phyloP scores from a whole-genome alignment of 1,140 invertebrate species.

The Conopomorpha cramerella region DNA sequence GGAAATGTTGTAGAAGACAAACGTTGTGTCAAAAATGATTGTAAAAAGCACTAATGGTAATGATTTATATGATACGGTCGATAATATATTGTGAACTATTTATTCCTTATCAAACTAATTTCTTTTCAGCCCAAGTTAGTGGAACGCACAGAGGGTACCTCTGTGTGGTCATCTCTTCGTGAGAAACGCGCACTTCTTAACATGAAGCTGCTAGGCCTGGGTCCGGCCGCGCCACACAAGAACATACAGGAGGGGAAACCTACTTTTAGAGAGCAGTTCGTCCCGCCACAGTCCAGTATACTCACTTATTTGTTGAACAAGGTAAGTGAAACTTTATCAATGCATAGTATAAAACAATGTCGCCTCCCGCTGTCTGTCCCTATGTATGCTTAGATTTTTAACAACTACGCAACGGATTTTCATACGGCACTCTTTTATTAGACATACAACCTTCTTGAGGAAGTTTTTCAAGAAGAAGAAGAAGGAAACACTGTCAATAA shows the following conservation, averaged over 20 bases:
- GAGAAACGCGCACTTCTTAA: slow-evolving; percentile 90
- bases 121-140: slow-evolving; percentile 35
- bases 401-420: no score
- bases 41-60: no score
- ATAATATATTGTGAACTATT: slow-evolving; percentile 14
- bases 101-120: neutral
- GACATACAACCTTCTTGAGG: neutral
- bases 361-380: no score
- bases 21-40: no score
- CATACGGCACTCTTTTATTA: no score
- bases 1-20: no score
- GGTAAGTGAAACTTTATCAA: slow-evolving; percentile 61
- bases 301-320: slow-evolving; percentile 91
- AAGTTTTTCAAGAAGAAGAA: neutral
- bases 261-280: slow-evolving; percentile 93
- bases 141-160: slow-evolving; percentile 44
- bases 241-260: slow-evolving; percentile 91
- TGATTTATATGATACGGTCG: no score
- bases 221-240: slow-evolving; percentile 63
- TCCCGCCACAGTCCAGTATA: slow-evolving; percentile 96
- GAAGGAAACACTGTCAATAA: neutral
- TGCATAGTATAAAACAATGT: no score
- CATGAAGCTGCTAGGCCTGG: slow-evolving; percentile 86
- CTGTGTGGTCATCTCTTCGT: slow-evolving; percentile 73
- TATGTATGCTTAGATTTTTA: no score